A percentile compares a stretch with the other conserved stretches of the same genome.
phyloP scores from a whole-genome alignment of 2,888 invertebrate genomes.

The Aspidiotus destructor region DNA sequence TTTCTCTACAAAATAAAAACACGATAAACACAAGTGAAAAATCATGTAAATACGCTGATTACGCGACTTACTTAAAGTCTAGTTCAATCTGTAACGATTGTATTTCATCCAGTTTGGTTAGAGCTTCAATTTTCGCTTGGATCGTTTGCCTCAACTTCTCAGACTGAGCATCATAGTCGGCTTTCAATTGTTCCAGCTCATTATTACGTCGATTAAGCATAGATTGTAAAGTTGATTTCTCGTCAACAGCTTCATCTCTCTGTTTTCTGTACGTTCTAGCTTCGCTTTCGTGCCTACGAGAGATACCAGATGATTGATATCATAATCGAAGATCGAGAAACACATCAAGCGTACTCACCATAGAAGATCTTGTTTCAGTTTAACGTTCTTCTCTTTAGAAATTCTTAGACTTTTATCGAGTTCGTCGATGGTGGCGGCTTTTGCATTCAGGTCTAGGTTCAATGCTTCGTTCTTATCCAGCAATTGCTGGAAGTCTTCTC shows the following conservation, averaged over 20 bases:
- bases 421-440: neutral
- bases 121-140: conserved; percentile 71
- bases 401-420: conserved; percentile 7
- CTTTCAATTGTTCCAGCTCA: conserved; percentile 62
- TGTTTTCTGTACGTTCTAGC: conserved; percentile 57
- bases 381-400: neutral
- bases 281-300: conserved; percentile 51
- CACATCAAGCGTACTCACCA: neutral
- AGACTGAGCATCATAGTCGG: conserved; percentile 49
- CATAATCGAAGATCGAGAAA: neutral
- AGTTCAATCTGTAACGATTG: conserved; percentile 63
- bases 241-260: conserved; percentile 60
- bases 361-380: conserved; percentile 18
- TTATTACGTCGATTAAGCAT: conserved; percentile 61
- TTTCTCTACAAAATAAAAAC: conserved; percentile 49
- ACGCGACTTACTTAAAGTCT: conserved; percentile 43
- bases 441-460: neutral
- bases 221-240: conserved; percentile 61
- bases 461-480: too few relatives aligned
- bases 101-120: conserved; percentile 69
- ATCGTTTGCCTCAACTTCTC: conserved; percentile 50
- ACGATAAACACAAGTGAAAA: neutral
- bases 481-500: too few relatives aligned
- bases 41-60: neutral
- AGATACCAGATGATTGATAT: neutral